Base-by-base conservation (phyloP, 2,888 invertebrate species). In the Pollenia griseotomentosa region DNA sequence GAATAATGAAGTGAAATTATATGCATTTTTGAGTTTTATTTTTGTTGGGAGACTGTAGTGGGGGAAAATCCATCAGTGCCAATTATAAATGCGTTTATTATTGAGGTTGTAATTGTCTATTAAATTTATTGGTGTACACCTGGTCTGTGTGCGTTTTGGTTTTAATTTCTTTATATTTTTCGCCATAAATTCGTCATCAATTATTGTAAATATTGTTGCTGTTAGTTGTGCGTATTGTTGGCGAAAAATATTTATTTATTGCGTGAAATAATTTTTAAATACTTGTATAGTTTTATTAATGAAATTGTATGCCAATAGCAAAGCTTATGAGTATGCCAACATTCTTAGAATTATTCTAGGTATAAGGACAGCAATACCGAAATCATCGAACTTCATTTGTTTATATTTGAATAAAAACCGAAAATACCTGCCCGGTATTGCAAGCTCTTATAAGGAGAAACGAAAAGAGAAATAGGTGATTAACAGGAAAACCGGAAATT, bases 151-250 rank as follows among this genome's bases (percentile, higher is more conserved):
- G n/a, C n/a, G 42, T 66, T 66, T 53, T 6, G 16, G n/a, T 68
- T 51, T 53, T 19, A 78, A n/a, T 68, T 78, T 57, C 48, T 57
- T 42, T n/a, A 23, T 70, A 78, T 51, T 70, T 61, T 23, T 61
- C 53, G 53, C 59, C 5, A 70, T 57, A 19, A 79, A 61, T 42
- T 70, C 46, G 9, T 61, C 61, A 77, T 74, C 3, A 63, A 14
- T 63, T 53, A 14, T 0, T 14, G 33, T 33, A 48, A 66, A 68
- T 23, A 10, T 53, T 59, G 6, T 48, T 74, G 23, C 12, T 23
- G 19, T 16, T 65, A 16, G 42, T 63, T 63, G 7, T 63, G 66
- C 19, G 33, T 33, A 23, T 23, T 23, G 23, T 8, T 65, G 19
- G 19, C 23, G 66, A 33, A 33, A 33, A 33, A 33, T 23, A 68